Evolutionary conservation across 2,797 vertebrate species (phyloP).

Genomic region (Anguilla marmorata): DNA sequence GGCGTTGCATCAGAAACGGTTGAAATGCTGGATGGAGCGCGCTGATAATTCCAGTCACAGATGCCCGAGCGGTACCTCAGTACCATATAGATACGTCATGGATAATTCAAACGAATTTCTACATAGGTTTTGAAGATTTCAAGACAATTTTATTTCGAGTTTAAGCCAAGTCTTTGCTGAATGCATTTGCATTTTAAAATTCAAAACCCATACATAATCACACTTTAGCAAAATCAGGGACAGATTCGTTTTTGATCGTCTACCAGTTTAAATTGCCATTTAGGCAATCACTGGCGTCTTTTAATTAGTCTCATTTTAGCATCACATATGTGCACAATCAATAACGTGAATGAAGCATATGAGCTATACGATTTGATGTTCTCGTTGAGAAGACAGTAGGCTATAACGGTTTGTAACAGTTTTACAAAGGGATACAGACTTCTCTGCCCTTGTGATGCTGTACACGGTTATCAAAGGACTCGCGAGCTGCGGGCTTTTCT

Average conservation of each 20-base stretch:
- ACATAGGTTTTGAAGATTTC: background rate
- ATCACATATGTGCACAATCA: background rate
- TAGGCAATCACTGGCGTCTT: background rate
- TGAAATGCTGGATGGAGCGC: background rate
- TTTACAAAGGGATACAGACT: constrained; percentile 22
- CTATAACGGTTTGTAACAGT: constrained; percentile 13
- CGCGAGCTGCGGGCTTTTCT: background rate
- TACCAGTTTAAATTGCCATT: background rate
- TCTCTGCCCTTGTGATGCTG: constrained; percentile 29
- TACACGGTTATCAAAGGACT: background rate
- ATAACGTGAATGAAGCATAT: background rate
- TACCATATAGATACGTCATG: background rate
- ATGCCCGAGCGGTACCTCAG: background rate
- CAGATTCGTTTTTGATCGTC: background rate
- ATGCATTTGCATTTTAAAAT: background rate
- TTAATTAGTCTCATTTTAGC: background rate
- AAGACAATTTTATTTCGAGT: background rate
- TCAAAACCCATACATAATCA: background rate
- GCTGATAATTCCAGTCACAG: background rate
- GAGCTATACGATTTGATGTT: constrained; percentile 35
- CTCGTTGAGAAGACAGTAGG: constrained; percentile 21
- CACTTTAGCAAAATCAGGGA: background rate
- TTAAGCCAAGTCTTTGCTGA: background rate
- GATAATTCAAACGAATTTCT: background rate
- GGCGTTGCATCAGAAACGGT: background rate